Base-by-base conservation (phyloP, 2,113 vertebrate genomes). In the Tupaia tana region DNA sequence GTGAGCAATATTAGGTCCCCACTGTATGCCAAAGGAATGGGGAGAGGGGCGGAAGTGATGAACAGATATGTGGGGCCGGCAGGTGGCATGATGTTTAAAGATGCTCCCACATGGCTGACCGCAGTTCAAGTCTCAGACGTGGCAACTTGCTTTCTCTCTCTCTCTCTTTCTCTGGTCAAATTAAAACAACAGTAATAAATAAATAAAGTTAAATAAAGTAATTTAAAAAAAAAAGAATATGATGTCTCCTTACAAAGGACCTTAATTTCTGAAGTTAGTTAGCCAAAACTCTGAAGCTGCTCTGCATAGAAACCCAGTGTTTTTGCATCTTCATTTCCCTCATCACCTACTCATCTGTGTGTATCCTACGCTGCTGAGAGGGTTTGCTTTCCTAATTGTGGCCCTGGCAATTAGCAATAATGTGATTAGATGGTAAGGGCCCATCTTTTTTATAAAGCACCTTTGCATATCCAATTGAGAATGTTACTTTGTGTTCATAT, bases 181-280 rank as follows among this genome's bases (percentile, higher is more conserved):
- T 43, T 43, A 43, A 43, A 43, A 43, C 43, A 43, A 43, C 43
- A 43, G 6, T 43, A 43, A 43, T 43, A 43, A 43, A 43, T 43
- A 43, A 43, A 43, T 43, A 43, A 43, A 43, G 43, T 43, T 43
- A 43, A 43, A 43, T 43, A 43, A 43, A 43, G 43, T 43, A 43
- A 43, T 3, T 43, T 43, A 43, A 43, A 43, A 43, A 43, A 43
- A 43, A 43, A 43, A 43, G 29, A 81, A 64, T 9, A 12, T 9
- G n/a, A 11, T 69, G 14, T 91, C 85, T 83, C 34, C n/a, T 71
- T 90, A 79, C n/a, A 52, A 52, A 66, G 59, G 14, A 63, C 75
- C 84, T 70, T 92, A 25, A 66, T 61, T 86, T 92, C 66, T 69
- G 74, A 88, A 22, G 58, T 90, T 18, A 15, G 63, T 52, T 52